Evolutionary conservation across 1,140 invertebrate genomes (phyloP), one percentile per base, ranked within the genome.

Genomic region (Brachionus angularis): DNA sequence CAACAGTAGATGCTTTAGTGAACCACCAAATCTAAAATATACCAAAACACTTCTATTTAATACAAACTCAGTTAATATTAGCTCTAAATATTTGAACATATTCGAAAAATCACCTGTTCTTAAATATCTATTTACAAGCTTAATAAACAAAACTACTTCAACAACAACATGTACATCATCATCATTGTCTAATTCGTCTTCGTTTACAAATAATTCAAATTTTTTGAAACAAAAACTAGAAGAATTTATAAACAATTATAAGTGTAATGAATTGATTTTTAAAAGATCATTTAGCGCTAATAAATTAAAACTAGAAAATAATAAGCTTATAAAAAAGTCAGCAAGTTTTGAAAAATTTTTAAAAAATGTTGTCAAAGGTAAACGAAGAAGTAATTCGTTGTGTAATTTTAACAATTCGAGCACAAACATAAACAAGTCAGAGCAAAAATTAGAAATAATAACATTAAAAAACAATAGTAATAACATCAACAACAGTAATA

Each of bases 301-400:
- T 58, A n/a, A 34, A 3, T 18, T 58, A 31, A 58, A 58, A 58
- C 39, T 58, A 23, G 53, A 58, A 18, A n/a, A n/a, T n/a, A 58
- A 58, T 23, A 34, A 58, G 21, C n/a, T 36, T 25, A 23, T 58
- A 18, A 58, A 58, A 42, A 58, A 58, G 16, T 58, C 53, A 10
- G 33, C 53, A 25, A 58, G 53, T 39, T 58, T 58, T 42, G 53
- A 58, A 42, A 58, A 58, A 58, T 58, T 58, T 58, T 23, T 58
- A 5, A 58, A 58, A 39, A 58, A 58, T 58, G 36, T 58, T 58
- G 33, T 58, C n/a, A 31, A 58, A 39, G 53, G 53, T 4, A 58
- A 58, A 58, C 21, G 25, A 39, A 58, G 39, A 36, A 58, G 53
- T 23, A 58, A 58, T 39, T 58, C 53, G 12, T 39, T 58, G 53